Base-by-base conservation (phyloP, 2,888 invertebrate genomes). In the Heliconius cydno region DNA sequence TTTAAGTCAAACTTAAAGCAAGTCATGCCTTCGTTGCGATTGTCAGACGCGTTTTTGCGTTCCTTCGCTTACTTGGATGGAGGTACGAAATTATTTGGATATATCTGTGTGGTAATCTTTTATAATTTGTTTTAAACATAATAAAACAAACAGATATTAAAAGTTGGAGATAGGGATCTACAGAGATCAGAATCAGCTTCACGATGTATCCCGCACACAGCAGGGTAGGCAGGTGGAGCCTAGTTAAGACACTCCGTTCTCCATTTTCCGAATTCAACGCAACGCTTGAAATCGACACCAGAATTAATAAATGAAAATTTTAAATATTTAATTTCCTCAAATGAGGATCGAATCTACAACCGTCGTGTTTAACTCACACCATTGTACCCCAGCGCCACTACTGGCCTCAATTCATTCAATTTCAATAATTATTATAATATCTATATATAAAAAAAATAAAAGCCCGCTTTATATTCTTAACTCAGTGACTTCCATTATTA, bases 21-120 rank as follows among this genome's bases (percentile, higher is more conserved):
- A 89, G 85, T 89, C 89, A 89, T 82, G 84, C 83, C 80, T 83
- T 86, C 80, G 67, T 83, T 81, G 80, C 83, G 76, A 83, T 83
- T 83, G 81, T 81, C 71, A 63, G 80, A 57, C 15, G 66, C 25
- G 63, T 78, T 80, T 80, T 80, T 75, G 75, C 79, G 77, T 75
- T 74, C 60, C n/a, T 57, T 76, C 60, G 22, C 19, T 30, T 30
- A 12, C 65, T 74, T 76, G 57, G 79, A 81, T 75, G 38, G 41
- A 41, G 12, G 77, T 79, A 75, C 25, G 73, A 81, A 79, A 70
- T 28, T 65, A 15, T 28, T 28, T 65, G 65, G 28, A 65, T 10
- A 3, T 60, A n/a, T n/a, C n/a, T 60, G 3, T 60, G 1, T 60
- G 57, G 15, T 19, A 22, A 19, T 52, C 3, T 52, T 52, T 7